phyloP scores from a whole-genome alignment of 2,113 vertebrate genomes.

The Grus americana region DNA sequence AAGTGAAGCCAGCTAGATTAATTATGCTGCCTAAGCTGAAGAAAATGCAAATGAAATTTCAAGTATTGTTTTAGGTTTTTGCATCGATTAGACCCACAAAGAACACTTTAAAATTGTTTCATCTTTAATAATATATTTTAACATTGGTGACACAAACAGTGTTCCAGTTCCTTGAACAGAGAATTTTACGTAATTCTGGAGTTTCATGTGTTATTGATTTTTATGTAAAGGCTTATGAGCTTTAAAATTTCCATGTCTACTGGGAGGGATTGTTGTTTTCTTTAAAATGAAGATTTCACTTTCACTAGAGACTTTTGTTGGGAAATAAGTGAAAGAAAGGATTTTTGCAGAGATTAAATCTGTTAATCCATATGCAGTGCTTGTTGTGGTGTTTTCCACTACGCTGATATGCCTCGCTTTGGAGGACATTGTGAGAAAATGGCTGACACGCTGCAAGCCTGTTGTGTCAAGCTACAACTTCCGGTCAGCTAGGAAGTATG shows the following conservation, averaged over 20 bases:
- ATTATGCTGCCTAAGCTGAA: neutral
- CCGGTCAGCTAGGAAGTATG: neutral
- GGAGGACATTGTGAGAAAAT: neutral
- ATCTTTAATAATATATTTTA: neutral
- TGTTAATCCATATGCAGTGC: neutral
- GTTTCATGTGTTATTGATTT: neutral
- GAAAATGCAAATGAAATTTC: neutral
- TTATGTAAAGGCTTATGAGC: neutral
- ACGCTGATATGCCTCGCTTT: accelerated
- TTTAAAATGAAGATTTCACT: neutral
- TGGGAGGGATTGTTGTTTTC: neutral
- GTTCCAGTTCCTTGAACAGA: neutral
- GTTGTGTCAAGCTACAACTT: neutral
- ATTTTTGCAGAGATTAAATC: neutral
- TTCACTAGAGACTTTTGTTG: neutral
- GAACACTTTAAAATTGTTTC: neutral
- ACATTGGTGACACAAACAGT: neutral
- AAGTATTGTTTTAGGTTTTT: neutral
- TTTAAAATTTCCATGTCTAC: neutral
- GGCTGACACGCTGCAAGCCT: neutral
- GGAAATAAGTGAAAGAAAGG: neutral
- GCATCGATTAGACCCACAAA: neutral
- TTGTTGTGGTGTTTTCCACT: neutral
- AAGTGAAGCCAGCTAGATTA: neutral
- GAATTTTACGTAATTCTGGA: neutral